Conservation (phyloP, 2,888 invertebrate species). For the Pseudanteris insignis region DNA sequence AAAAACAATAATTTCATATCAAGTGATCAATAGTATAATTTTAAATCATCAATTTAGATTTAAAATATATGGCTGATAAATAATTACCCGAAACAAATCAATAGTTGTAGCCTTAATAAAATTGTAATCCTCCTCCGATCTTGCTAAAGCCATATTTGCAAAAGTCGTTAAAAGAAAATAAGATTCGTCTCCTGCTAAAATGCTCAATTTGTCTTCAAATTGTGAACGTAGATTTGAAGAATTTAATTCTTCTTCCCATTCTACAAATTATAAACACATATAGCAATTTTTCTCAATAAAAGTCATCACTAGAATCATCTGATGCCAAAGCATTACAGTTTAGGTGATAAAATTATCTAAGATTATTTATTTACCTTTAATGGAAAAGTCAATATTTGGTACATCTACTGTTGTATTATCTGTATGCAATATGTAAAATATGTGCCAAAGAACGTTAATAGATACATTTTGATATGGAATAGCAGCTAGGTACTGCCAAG, state of each 20-base stretch:
- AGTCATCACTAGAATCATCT: no score
- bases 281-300: neutral
- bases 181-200: constrained; percentile 76
- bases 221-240: constrained; percentile 67
- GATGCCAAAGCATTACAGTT: no score
- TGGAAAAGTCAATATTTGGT: constrained; percentile 35
- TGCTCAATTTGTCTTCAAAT: constrained; percentile 74
- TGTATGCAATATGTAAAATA: constrained; percentile 73
- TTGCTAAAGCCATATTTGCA: constrained; percentile 80
- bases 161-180: constrained; percentile 82
- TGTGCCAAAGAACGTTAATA: constrained; percentile 72
- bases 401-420: constrained; percentile 65
- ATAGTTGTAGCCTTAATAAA: constrained; percentile 75
- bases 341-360: no score
- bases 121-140: constrained; percentile 71
- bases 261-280: constrained; percentile 44
- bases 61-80: no score
- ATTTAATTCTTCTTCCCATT: constrained; percentile 68
- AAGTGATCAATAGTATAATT: neutral
- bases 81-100: constrained; percentile 79
- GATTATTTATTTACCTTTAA: constrained; percentile 27
- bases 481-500: constrained; percentile 84
- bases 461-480: constrained; percentile 75
- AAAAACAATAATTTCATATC: neutral
- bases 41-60: neutral